These are phyloP conservation scores for Ceryle rudis DNA, from an alignment of 2,797 vertebrate species.

Conservation along the genomic window DNA sequence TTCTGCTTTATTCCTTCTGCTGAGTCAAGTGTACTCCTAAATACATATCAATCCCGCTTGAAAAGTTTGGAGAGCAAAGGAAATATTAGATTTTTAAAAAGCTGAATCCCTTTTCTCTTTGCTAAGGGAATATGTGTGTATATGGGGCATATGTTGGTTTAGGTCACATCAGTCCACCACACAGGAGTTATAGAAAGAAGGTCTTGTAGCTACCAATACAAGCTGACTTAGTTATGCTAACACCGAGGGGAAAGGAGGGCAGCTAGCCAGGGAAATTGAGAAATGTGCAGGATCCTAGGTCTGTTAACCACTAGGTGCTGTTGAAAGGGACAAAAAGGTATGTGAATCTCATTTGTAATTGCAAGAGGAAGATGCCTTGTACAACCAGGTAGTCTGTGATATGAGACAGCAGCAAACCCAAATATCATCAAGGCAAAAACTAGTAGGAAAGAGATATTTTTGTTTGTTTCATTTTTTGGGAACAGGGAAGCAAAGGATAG, in stretches of 20 bases:
- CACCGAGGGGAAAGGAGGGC: not conserved
- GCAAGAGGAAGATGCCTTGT: not conserved
- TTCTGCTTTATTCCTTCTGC: not conserved
- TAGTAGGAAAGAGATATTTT: not conserved
- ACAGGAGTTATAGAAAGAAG: not conserved
- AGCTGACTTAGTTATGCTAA: not conserved
- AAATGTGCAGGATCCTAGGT: not conserved
- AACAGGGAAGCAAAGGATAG: not conserved
- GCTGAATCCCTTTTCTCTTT: not conserved
- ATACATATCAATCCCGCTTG: too few relatives aligned
- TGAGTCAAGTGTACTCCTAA: not conserved
- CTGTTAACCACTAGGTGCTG: not conserved
- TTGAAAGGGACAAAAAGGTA: not conserved
- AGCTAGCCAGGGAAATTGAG: not conserved
- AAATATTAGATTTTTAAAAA: not conserved
- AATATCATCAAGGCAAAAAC: not conserved
- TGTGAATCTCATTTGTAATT: not conserved
- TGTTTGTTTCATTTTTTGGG: not conserved
- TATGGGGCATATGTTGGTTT: not conserved
- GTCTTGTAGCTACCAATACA: not conserved
- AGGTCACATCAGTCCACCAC: not conserved
- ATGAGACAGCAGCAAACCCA: not conserved
- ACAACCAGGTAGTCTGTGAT: not conserved
- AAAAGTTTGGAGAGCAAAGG: not conserved
- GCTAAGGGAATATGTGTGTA: not conserved